Percentiles rank a stretch among this genome's conserved stretches.
Conservation (phyloP, 2,113 vertebrate genomes). For the Microtus ochrogaster region DNA sequence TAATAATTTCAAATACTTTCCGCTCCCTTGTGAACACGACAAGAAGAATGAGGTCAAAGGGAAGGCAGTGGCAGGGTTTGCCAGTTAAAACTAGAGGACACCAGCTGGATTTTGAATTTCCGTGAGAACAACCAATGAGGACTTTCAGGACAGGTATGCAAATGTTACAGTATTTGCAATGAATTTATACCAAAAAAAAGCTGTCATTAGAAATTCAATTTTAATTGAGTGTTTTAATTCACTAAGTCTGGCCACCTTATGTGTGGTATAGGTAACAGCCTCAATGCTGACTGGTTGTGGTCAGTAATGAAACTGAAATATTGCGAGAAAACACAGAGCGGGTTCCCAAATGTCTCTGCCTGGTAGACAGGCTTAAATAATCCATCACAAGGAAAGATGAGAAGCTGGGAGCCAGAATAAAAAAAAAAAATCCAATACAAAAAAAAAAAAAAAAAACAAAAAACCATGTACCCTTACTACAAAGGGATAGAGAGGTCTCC, state of each 20-base stretch:
- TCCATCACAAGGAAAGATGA: background rate
- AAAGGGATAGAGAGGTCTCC: conserved; percentile 49
- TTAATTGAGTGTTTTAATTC: conserved; percentile 17
- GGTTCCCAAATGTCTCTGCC: background rate
- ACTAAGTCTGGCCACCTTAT: background rate
- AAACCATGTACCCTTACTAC: conserved; percentile 12
- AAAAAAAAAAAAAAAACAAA: background rate
- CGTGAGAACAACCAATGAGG: background rate
- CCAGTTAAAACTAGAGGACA: background rate
- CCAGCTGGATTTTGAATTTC: background rate
- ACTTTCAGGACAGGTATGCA: conserved; percentile 3
- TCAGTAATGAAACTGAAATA: conserved; percentile 2
- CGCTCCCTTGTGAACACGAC: background rate
- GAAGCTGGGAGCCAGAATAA: background rate
- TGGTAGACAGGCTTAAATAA: background rate
- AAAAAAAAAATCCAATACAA: conserved; percentile 41
- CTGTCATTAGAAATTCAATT: conserved; percentile 43
- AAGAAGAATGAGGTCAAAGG: background rate
- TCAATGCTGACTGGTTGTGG: background rate
- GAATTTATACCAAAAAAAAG: background rate
- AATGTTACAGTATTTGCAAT: background rate
- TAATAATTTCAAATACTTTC: background rate
- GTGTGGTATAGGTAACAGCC: background rate
- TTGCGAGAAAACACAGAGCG: background rate
- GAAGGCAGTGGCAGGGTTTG: background rate